A percentile compares a stretch with the other conserved stretches of the same genome.
phyloP scores from a whole-genome alignment of 1,140 invertebrate genomes.

The Orussus abietinus region DNA sequence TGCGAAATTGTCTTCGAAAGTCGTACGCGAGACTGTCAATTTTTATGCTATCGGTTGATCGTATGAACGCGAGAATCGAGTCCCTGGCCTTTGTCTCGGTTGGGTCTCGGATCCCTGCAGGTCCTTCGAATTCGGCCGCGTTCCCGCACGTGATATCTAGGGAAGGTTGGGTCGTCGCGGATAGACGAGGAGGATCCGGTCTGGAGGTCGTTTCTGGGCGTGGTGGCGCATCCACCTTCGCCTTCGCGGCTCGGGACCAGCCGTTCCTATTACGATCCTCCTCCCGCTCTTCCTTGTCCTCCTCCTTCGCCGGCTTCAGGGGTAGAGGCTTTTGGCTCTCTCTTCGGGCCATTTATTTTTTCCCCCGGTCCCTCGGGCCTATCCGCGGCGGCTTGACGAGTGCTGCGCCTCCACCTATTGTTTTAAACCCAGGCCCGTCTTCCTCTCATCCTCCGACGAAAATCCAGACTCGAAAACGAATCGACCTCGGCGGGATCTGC shows the following conservation, averaged over 20 bases:
- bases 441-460: slow-evolving; percentile 8
- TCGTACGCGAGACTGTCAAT: too few species aligned
- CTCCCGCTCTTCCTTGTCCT: slow-evolving; percentile 27
- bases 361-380: slow-evolving; percentile 34
- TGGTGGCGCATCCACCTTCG: slow-evolving; percentile 39
- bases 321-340: slow-evolving; percentile 28
- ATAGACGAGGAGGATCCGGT: slow-evolving; percentile 25
- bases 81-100: not conserved
- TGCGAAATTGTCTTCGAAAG: not conserved
- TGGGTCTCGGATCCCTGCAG: not conserved
- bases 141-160: too few species aligned
- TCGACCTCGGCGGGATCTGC: too few species aligned
- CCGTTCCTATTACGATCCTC: slow-evolving; percentile 11
- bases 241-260: slow-evolving; percentile 16
- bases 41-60: too few species aligned
- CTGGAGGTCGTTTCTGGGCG: slow-evolving; percentile 42
- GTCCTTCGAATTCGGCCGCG: too few species aligned
- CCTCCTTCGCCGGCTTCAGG: slow-evolving; percentile 7
- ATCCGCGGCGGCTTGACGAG: slow-evolving; percentile 32
- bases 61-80: too few species aligned
- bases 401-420: slow-evolving; percentile 31
- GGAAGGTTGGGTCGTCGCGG: slow-evolving; percentile 6
- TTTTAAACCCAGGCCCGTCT: slow-evolving; percentile 33
- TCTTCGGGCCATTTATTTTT: slow-evolving; percentile 40
- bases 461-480: slow-evolving; percentile 4